Evolutionary conservation across 2,797 vertebrate genomes (phyloP), one percentile per base, ranked within the genome.

Genomic region (Sebastes miniatus): DNA sequence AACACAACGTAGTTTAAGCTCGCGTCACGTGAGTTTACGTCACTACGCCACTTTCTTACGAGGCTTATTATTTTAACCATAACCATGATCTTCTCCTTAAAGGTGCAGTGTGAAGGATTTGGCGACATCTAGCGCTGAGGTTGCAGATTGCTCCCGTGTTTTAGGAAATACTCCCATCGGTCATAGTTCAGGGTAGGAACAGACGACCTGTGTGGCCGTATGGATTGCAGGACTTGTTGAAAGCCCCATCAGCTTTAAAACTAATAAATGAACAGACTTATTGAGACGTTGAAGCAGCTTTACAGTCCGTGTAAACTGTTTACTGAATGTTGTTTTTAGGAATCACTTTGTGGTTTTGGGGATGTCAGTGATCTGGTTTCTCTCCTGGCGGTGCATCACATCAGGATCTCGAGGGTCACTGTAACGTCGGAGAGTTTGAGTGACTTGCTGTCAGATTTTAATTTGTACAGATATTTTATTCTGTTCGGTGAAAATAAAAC

Each of bases 401-500:
- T 10, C 43, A 29, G 52, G 27, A 11, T 57, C 32, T 32, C 27
- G 29, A 63, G 34, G 11, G 14, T 32, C 50, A 63, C 12, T 47
- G 63, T 34, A 14, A 34, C 18, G 47, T 63, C 63, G 14, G 58
- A 52, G 77, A 12, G 77, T 57, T 67, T 34, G 68, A 69, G 25
- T 62, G 59, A 68, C 25, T 34, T 31, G 27, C 66, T 69, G 76
- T 76, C 27, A 70, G 58, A 73, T 50, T 69, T 78, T 18, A 29
- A 79, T 76, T 67, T 80, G 66, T 71, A 76, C 58, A 74, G 39
- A 57, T 77, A 61, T 82, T 88, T 86, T 62, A 74, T 74, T 79
- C 43, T 80, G 75, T 76, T 83, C 8, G 2, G 57, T 81, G 76
- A 43, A 77, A 65, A 79, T 79, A 63, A 88, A 83, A 56, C 2